Conservation (phyloP, 2,888 invertebrate species). For the Alentia gelatinosa region DNA sequence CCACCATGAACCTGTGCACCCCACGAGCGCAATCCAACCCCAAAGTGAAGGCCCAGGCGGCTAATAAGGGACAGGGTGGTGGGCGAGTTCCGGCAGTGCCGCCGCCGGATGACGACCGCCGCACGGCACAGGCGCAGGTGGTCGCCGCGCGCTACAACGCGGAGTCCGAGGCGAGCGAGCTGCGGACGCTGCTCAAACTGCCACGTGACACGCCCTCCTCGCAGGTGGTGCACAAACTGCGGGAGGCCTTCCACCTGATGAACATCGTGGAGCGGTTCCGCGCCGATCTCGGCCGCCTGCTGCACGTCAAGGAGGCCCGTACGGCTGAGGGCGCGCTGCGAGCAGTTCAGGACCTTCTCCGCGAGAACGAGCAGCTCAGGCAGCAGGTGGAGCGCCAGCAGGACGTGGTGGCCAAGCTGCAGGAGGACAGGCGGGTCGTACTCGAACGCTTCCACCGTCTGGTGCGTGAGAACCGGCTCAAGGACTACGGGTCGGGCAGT, state of each 20-base stretch:
- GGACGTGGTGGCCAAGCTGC: constrained; percentile 31
- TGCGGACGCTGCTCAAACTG: constrained; percentile 22
- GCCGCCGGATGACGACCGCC: background rate
- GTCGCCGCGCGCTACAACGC: background rate
- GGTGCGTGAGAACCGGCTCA: background rate
- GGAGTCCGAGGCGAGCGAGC: background rate
- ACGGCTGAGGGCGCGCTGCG: background rate
- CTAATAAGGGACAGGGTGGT: background rate
- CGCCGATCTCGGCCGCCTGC: background rate
- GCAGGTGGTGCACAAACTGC: constrained; percentile 38
- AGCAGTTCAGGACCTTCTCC: constrained; percentile 38
- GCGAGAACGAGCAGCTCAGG: background rate
- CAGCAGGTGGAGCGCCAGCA: background rate
- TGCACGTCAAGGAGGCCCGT: background rate
- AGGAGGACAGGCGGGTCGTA: background rate
- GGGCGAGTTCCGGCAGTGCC: background rate
- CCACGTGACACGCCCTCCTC: constrained; percentile 36
- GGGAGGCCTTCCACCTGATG: constrained; percentile 32
- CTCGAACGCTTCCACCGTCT: constrained; percentile 43
- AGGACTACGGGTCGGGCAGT: constrained; percentile 27
- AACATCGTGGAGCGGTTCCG: constrained; percentile 15
- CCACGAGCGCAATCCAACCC: background rate
- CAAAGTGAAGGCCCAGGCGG: background rate
- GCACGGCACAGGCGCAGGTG: background rate
- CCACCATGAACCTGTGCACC: background rate